Base-by-base conservation (phyloP, 1,140 invertebrate species). In the Homalodisca vitripennis region DNA sequence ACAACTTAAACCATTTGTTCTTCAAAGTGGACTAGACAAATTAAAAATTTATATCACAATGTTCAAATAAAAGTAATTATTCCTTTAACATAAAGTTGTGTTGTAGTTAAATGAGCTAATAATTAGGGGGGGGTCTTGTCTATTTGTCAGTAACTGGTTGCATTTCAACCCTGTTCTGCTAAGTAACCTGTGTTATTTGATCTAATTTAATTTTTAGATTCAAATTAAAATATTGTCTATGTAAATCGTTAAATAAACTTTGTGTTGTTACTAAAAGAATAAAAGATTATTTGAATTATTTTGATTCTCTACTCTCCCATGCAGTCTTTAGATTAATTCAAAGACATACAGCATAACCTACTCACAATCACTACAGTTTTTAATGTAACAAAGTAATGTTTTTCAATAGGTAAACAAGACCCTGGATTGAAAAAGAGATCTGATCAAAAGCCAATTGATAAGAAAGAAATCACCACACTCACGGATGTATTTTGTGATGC, bases 341-440 rank as follows among this genome's bases (percentile, higher is more conserved):
- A 53, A 41, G 34, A 22, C 12, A 22, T 3, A 22, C 20, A 6
- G 20, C 6, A 12, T 20, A 12, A 12, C 12, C 22, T 22, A 3
- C 20, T 3, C 12, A 22, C 6, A 12, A 53, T 22, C 20, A 3
- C 6, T 53, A 14, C 20, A 6, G 6, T 53, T 53, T 17, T 14
- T 3, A 22, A 12, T 53, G 12, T 53, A 6, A 3, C 48, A 12
- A 17, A 53, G 48, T 53, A 12, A 20, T 53, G 6, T 53, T 53
- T 22, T 6, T 60, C 3, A 27, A 6, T 60, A 60, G 55, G 2
- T 60, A 22, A 22, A 27, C 22, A 60, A 22, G 55, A 27, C 2
- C 55, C 55, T 12, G 55, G 55, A 6, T 24, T 60, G n/a, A 60
- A 60, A 24, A 60, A 60, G n/a, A 30, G 26, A 27, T 60, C 27